These are phyloP conservation scores for Vimba vimba DNA, from an alignment of 2,113 vertebrate genomes.

Conservation along the genomic window DNA sequence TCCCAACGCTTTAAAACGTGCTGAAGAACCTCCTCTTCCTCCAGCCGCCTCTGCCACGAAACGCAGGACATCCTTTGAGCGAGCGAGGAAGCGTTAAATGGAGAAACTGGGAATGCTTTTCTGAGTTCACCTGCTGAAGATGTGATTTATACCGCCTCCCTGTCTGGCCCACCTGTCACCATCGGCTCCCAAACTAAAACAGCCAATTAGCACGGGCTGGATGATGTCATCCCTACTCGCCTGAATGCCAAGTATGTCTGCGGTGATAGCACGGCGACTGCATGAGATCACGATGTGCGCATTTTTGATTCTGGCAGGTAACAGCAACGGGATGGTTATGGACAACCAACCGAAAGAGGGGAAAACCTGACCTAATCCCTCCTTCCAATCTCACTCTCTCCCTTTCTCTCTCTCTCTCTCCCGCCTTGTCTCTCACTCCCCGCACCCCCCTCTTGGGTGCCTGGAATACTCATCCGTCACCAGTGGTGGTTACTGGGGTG, in stretches of 20 bases:
- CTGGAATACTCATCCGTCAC: slow-evolving; percentile 84
- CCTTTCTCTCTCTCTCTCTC: neutral
- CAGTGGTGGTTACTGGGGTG: slow-evolving; percentile 76
- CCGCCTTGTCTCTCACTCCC: slow-evolving; percentile 25
- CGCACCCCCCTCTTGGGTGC: slow-evolving; percentile 56
- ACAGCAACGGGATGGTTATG: slow-evolving; percentile 61
- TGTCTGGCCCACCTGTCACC: slow-evolving; percentile 57
- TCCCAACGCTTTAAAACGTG: slow-evolving; percentile 71
- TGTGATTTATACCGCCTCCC: slow-evolving; percentile 37
- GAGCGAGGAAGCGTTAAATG: slow-evolving; percentile 9
- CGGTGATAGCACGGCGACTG: slow-evolving; percentile 31
- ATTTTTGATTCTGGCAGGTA: slow-evolving; percentile 52
- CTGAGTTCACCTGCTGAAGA: slow-evolving; percentile 52
- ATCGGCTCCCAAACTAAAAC: slow-evolving; percentile 44
- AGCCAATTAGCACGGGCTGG: slow-evolving; percentile 63
- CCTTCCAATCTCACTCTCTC: slow-evolving; percentile 45
- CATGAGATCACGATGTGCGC: slow-evolving; percentile 43
- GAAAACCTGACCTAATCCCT: slow-evolving; percentile 59
- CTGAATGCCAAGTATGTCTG: slow-evolving; percentile 38
- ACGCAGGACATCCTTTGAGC: slow-evolving; percentile 68
- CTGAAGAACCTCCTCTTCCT: slow-evolving; percentile 70
- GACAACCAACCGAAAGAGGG: slow-evolving; percentile 64
- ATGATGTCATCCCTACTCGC: slow-evolving; percentile 67
- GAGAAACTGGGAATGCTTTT: neutral
- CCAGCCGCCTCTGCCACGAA: slow-evolving; percentile 67